phyloP scores from a whole-genome alignment of 2,888 invertebrate genomes.

The Macaria notata region DNA sequence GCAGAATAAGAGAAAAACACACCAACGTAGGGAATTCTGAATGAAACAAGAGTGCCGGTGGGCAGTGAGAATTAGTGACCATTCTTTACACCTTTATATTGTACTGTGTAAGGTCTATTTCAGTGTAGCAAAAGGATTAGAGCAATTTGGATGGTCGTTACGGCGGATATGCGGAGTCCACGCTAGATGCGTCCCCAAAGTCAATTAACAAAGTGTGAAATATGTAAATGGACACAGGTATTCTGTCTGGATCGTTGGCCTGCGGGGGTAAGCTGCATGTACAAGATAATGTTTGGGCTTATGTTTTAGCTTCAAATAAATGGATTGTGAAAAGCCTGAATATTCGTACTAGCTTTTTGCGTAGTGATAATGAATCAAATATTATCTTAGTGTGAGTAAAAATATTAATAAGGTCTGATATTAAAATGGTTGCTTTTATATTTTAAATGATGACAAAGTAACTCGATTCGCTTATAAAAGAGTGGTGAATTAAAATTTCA shows the following conservation, averaged over 20 bases:
- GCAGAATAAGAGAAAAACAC: slow-evolving; percentile 34
- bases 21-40: slow-evolving; percentile 39
- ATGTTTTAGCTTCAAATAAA: neutral
- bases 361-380: too few relatives aligned
- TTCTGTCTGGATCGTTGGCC: slow-evolving; percentile 14
- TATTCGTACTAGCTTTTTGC: too few relatives aligned
- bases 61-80: slow-evolving; percentile 19
- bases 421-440: too few relatives aligned
- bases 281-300: neutral
- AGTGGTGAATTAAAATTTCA: too few relatives aligned
- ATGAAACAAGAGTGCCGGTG: slow-evolving; percentile 48
- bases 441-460: too few relatives aligned
- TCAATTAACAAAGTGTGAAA: slow-evolving; percentile 66
- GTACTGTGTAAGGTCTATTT: slow-evolving; percentile 4
- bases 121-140: slow-evolving; percentile 9
- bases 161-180: slow-evolving; percentile 41
- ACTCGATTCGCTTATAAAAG: too few relatives aligned
- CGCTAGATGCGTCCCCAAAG: slow-evolving; percentile 48
- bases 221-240: slow-evolving; percentile 52
- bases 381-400: too few relatives aligned
- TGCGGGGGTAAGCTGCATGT: neutral
- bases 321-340: neutral
- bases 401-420: too few relatives aligned
- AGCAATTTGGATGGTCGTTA: slow-evolving; percentile 41
- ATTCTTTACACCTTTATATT: slow-evolving; percentile 11